A percentile compares a stretch with the other conserved stretches of the same genome.
Conservation (phyloP, 2,888 invertebrate genomes). For the Parapristionchus giblindavisi region DNA sequence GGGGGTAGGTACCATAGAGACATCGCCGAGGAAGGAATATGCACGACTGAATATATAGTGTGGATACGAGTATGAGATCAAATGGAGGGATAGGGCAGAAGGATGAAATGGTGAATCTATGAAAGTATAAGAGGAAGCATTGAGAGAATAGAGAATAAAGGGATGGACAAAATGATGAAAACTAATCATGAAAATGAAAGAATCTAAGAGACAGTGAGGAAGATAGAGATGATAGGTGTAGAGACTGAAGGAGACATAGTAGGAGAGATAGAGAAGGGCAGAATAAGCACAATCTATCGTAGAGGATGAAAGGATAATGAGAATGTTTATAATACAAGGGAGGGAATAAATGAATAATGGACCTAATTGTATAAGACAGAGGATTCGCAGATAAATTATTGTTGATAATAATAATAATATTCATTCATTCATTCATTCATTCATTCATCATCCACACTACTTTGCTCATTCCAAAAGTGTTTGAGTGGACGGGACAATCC, state of each 20-base stretch:
- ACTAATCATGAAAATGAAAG: too few relatives aligned
- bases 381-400: too few relatives aligned
- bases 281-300: too few relatives aligned
- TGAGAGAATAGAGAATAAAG: not conserved
- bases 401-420: too few relatives aligned
- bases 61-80: not conserved
- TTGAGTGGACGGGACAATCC: slow-evolving; percentile 24
- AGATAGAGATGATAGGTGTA: too few relatives aligned
- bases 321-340: too few relatives aligned
- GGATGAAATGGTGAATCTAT: not conserved
- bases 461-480: slow-evolving; percentile 22
- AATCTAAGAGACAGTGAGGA: too few relatives aligned
- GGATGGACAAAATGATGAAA: too few relatives aligned
- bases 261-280: too few relatives aligned
- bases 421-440: not conserved
- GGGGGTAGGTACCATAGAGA: not conserved
- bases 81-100: too few relatives aligned
- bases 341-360: not conserved
- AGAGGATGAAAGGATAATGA: too few relatives aligned
- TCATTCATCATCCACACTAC: not conserved
- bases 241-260: too few relatives aligned
- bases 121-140: not conserved
- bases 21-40: not conserved
- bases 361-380: not conserved
- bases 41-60: not conserved